A percentile compares a stretch with the other conserved stretches of the same genome.
Evolutionary conservation across 2,797 vertebrate species (phyloP).

Genomic region (Macroramphosus scolopax): DNA sequence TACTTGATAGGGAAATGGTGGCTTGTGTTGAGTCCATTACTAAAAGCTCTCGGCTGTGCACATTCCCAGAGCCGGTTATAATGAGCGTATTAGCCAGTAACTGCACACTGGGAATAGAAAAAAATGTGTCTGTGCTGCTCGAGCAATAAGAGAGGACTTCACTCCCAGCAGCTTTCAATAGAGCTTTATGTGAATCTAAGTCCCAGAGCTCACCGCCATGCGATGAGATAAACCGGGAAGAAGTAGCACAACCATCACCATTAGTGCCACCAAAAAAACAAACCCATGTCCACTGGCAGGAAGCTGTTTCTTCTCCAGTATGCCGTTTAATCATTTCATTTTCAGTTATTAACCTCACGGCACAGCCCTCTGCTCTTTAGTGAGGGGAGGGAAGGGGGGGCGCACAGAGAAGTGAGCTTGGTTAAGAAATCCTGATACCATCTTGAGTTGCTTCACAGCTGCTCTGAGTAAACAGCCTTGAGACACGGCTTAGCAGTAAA

Average conservation of each 20-base stretch:
- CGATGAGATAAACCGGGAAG: slow-evolving; percentile 35
- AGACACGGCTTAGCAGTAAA: slow-evolving; percentile 59
- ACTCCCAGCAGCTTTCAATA: slow-evolving; percentile 60
- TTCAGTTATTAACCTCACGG: slow-evolving; percentile 35
- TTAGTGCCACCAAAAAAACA: slow-evolving; percentile 41
- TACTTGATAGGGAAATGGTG: slow-evolving; percentile 36
- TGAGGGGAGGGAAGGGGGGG: slow-evolving; percentile 19
- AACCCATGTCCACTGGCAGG: slow-evolving; percentile 35
- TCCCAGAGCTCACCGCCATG: slow-evolving; percentile 56
- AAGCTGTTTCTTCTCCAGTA: slow-evolving; percentile 17
- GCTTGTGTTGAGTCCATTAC: slow-evolving; percentile 45
- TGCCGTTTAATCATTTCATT: slow-evolving; percentile 43
- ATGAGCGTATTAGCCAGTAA: slow-evolving; percentile 70
- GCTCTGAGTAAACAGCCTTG: slow-evolving; percentile 61
- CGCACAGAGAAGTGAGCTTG: slow-evolving; percentile 28
- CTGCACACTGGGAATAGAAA: slow-evolving; percentile 58
- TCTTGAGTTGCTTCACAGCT: slow-evolving; percentile 69
- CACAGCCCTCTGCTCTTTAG: slow-evolving; percentile 14
- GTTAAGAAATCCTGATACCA: slow-evolving; percentile 63
- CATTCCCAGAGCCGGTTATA: slow-evolving; percentile 64
- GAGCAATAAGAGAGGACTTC: slow-evolving; percentile 60
- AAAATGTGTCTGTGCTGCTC: slow-evolving; percentile 60
- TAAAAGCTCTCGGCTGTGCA: slow-evolving; percentile 61
- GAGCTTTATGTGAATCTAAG: slow-evolving; percentile 61
- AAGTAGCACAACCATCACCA: slow-evolving; percentile 32